phyloP scores from a whole-genome alignment of 2,113 vertebrate species.

The Podarcis muralis region DNA sequence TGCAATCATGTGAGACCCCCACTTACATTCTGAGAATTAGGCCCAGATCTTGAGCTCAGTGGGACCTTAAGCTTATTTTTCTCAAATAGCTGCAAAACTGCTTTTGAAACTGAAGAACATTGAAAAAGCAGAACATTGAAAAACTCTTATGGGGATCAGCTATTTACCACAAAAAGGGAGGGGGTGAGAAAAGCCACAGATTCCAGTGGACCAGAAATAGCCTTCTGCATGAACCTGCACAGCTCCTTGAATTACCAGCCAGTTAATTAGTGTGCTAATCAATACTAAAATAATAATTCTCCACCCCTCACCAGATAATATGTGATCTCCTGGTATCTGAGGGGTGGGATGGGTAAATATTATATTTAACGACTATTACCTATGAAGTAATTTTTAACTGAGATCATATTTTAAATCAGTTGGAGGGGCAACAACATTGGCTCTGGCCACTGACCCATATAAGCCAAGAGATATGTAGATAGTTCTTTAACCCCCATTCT shows the following conservation, averaged over 20 bases:
- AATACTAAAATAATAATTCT: conserved; percentile 46
- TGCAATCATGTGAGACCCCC: not conserved
- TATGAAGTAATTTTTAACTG: not conserved
- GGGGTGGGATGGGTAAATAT: not conserved
- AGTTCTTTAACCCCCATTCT: not conserved
- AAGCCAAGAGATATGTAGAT: not conserved
- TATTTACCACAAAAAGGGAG: not conserved
- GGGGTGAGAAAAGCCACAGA: not conserved
- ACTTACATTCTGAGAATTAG: not conserved
- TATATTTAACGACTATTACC: not conserved
- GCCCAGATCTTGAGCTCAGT: not conserved
- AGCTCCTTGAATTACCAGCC: not conserved
- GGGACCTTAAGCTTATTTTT: not conserved
- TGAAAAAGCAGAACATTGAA: not conserved
- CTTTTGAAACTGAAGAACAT: not conserved
- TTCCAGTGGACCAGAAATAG: not conserved
- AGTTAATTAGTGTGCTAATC: conserved; percentile 68
- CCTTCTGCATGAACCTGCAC: not conserved
- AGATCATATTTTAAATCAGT: not conserved
- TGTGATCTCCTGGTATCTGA: conserved; percentile 17
- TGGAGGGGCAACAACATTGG: not conserved
- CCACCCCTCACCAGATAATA: not conserved
- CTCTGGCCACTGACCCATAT: not conserved
- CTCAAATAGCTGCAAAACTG: not conserved
- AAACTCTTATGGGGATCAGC: not conserved